A percentile compares a stretch with the other conserved stretches of the same genome.
phyloP scores from a whole-genome alignment of 1,140 invertebrate genomes.

The Drosophila tropicalis region DNA sequence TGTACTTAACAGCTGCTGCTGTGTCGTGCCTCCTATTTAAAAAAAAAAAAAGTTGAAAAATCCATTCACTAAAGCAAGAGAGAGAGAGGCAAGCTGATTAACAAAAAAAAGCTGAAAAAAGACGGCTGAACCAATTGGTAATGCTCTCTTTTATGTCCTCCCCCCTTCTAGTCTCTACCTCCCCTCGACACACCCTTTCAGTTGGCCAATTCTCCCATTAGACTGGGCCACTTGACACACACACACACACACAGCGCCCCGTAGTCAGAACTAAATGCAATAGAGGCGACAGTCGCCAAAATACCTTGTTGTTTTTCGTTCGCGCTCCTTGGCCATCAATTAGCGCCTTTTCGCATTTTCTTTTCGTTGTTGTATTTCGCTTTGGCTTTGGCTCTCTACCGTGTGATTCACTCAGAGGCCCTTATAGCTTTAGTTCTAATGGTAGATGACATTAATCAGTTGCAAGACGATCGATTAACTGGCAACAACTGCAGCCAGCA shows the following conservation, averaged over 20 bases:
- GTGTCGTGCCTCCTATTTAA: conserved; percentile 7
- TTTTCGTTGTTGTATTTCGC: neutral
- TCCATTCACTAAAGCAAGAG: neutral
- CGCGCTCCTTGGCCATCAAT: conserved; percentile 48
- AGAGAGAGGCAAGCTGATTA: conserved; percentile 28
- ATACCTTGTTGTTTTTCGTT: conserved; percentile 31
- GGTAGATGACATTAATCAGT: conserved; percentile 72
- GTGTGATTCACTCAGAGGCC: conserved; percentile 56
- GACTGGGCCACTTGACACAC: conserved; percentile 60
- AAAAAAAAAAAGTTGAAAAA: neutral
- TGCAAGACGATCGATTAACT: conserved; percentile 82
- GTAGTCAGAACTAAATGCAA: neutral
- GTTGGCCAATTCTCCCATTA: conserved; percentile 48
- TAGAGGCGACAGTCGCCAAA: conserved; percentile 24
- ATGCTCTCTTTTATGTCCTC: neutral
- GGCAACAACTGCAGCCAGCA: conserved; percentile 59
- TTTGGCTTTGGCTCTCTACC: conserved; percentile 25
- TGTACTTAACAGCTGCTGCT: conserved; percentile 2
- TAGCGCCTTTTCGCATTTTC: conserved; percentile 52
- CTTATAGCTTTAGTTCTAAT: conserved; percentile 41
- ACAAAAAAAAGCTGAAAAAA: conserved; percentile 20
- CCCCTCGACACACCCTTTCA: neutral
- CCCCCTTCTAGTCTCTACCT: neutral
- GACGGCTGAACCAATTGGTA: conserved; percentile 25
- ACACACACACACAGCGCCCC: conserved; percentile 32